Percentiles rank a stretch among this genome's conserved stretches.
Conservation (phyloP, 2,113 vertebrate species). For the Protomyctophum bolini region DNA sequence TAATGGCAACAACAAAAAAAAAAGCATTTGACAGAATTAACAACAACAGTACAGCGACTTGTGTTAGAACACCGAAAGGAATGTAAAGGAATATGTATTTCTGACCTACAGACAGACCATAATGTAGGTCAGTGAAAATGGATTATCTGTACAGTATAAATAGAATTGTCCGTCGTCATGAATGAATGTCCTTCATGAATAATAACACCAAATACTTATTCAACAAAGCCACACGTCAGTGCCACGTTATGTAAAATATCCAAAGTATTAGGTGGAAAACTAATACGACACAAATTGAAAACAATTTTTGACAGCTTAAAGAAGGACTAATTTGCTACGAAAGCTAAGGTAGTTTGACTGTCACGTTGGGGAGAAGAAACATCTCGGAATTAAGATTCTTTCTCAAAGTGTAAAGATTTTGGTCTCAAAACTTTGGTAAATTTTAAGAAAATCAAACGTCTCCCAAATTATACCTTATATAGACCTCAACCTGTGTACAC, state of each 20-base stretch:
- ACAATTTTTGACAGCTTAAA: neutral
- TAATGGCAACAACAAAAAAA: conserved; percentile 34
- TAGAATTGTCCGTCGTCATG: conserved; percentile 10
- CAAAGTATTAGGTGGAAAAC: conserved; percentile 23
- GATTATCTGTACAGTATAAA: conserved; percentile 46
- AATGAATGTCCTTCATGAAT: conserved; percentile 17
- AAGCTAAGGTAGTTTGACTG: conserved; percentile 55
- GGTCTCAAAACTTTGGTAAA: conserved; percentile 76
- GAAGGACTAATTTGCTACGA: conserved; percentile 9
- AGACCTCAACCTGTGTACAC: conserved; percentile 10
- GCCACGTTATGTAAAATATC: conserved; percentile 31
- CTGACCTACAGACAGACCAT: neutral
- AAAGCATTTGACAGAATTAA: conserved; percentile 35
- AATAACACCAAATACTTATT: neutral
- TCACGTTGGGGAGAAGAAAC: conserved; percentile 65
- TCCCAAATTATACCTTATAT: neutral
- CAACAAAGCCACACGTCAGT: conserved; percentile 35
- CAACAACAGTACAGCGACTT: conserved; percentile 29
- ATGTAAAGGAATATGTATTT: conserved; percentile 24
- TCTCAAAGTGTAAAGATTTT: conserved; percentile 60
- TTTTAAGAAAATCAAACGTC: conserved; percentile 40
- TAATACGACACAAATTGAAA: neutral
- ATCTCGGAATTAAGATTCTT: conserved; percentile 41
- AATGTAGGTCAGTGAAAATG: conserved; percentile 57
- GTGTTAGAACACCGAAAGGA: conserved; percentile 49